A percentile compares a stretch with the other conserved stretches of the same genome.
phyloP scores from a whole-genome alignment of 2,888 invertebrate genomes.

The Epistrophe grossulariae region DNA sequence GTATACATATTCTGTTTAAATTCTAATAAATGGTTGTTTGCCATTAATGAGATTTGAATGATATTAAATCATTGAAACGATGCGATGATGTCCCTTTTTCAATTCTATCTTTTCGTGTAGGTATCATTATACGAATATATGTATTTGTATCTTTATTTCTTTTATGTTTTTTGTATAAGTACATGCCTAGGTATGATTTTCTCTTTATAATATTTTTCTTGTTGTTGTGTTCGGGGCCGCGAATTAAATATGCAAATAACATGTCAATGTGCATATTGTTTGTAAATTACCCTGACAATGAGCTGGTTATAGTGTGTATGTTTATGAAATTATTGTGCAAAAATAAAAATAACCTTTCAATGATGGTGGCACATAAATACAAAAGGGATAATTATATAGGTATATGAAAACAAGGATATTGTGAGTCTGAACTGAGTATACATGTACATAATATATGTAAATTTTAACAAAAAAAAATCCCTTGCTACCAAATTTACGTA shows the following conservation, averaged over 20 bases:
- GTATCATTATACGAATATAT: slow-evolving; percentile 4
- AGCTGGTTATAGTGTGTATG: slow-evolving; percentile 65
- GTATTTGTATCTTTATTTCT: neutral
- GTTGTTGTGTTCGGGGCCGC: slow-evolving; percentile 6
- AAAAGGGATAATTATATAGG: slow-evolving; percentile 36
- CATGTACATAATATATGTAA: neutral
- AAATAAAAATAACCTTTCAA: slow-evolving; percentile 30
- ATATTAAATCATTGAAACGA: slow-evolving; percentile 72
- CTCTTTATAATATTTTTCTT: neutral
- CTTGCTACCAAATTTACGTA: neutral
- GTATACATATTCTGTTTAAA: slow-evolving; percentile 15
- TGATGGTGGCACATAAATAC: slow-evolving; percentile 41
- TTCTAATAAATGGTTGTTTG: slow-evolving; percentile 57
- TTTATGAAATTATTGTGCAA: slow-evolving; percentile 66
- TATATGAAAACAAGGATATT: slow-evolving; percentile 20
- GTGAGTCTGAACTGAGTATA: neutral
- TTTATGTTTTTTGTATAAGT: neutral
- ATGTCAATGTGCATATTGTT: slow-evolving; percentile 74
- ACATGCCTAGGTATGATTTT: neutral
- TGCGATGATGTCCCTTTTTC: slow-evolving; percentile 60
- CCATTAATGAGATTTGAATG: slow-evolving; percentile 65
- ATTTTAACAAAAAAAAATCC: slow-evolving; percentile 16
- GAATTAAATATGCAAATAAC: slow-evolving; percentile 74
- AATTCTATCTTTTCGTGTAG: neutral
- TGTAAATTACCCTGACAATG: slow-evolving; percentile 74